A percentile compares a stretch with the other conserved stretches of the same genome.
Conservation (phyloP, 2,113 vertebrate genomes). For the Formicarius rufipectus region DNA sequence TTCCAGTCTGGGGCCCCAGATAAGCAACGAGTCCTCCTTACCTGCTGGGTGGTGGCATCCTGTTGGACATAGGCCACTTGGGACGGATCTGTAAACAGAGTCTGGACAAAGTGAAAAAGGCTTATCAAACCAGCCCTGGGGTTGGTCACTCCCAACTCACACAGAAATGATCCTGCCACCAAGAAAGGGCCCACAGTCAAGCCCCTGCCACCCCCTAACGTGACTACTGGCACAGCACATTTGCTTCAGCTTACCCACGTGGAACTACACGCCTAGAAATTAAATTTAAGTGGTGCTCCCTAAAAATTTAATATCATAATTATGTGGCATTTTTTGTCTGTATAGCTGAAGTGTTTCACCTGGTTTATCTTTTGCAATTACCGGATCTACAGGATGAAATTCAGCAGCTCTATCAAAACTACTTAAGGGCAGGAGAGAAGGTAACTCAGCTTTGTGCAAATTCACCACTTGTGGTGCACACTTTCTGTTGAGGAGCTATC, state of each 20-base stretch:
- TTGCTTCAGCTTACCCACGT: neutral
- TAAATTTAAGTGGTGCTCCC: neutral
- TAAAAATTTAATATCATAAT: neutral
- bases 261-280: neutral
- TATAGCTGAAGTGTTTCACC: accelerated
- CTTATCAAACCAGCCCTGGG: conserved; percentile 44
- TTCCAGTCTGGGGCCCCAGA: neutral
- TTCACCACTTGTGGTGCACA: neutral
- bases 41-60: conserved; percentile 94
- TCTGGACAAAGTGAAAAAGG: conserved; percentile 74
- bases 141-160: neutral
- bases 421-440: neutral
- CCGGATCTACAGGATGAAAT: neutral
- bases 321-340: neutral
- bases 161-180: neutral
- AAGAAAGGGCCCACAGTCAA: neutral
- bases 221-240: neutral
- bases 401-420: neutral
- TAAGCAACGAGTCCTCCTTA: conserved; percentile 39
- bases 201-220: neutral
- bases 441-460: neutral
- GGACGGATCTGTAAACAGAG: conserved; percentile 94
- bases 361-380: neutral
- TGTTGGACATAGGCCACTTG: conserved; percentile 97
- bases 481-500: neutral